Evolutionary conservation across 2,888 invertebrate genomes (phyloP), one percentile per base, ranked within the genome.

Genomic region (Aphodius sticticus): DNA sequence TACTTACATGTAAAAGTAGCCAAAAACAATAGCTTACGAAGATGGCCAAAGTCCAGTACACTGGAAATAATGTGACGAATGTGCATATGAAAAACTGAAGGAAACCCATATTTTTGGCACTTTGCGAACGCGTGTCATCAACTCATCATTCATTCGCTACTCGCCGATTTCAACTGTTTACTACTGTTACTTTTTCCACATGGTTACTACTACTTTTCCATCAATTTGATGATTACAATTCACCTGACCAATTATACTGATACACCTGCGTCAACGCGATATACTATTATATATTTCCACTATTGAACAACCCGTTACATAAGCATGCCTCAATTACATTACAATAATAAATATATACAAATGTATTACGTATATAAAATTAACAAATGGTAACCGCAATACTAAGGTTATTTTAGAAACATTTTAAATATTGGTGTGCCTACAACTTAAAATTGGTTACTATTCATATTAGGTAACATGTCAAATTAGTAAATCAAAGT

Each of bases 31-130:
- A 70, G 26, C 71, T 76, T 14, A 70, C 6, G 16, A 79, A 69
- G 16, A 76, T 35, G 69, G 71, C 76, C 79, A 79, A 76, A 76
- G 15, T 79, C 76, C 76, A 76, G 36, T 53, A 4, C 9, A 79
- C 16, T 6, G 79, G 79, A 35, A 70, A 76, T 69, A 79, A 76
- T 6, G 76, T 35, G 5, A 76, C 16, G 69, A 76, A 76, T 16
- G 69, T 76, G 9, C 79, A 79, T 15, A 79, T 26, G 14, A 79
- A 76, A 26, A 79, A 35, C 37, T 36, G 53, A 70, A 71, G 2
- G 53, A 79, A 76, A 16, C 38, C 53, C 79, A 79, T 79, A 35
- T 79, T 69, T 14, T 69, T 38, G 74, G 36, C 74, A 26, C 36
- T 36, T 53, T 5, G 12, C 53, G n/a, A 74, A 74, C 74, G 16